Evolutionary conservation across 2,113 vertebrate genomes (phyloP).

Genomic region (Neolamprologus caudopunctatus): DNA sequence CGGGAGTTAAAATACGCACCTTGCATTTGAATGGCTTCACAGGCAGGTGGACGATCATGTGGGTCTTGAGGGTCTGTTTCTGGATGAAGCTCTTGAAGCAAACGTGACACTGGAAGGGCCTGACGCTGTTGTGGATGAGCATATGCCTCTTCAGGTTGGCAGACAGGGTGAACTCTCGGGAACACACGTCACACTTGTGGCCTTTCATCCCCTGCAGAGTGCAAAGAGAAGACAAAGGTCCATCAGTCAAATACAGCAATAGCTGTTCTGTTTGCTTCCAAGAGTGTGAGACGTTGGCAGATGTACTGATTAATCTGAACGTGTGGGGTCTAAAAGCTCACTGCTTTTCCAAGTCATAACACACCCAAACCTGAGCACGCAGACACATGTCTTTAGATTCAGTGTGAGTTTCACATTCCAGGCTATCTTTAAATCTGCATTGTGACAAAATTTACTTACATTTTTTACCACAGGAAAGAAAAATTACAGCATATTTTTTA

Average conservation of each 20-base stretch:
- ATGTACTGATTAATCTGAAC: not conserved
- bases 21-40: slow-evolving; percentile 99
- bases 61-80: slow-evolving; percentile 98
- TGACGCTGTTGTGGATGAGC: slow-evolving; percentile 95
- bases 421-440: not conserved
- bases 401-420: not conserved
- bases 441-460: fast-evolving
- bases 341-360: not conserved
- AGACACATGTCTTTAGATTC: not conserved
- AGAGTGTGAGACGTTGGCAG: not conserved
- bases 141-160: slow-evolving; percentile 98
- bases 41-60: slow-evolving; percentile 97
- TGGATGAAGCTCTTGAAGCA: slow-evolving; percentile 99
- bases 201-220: slow-evolving; percentile 86
- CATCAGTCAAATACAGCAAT: not conserved
- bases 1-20: slow-evolving; percentile 48
- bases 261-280: not conserved
- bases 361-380: not conserved
- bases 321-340: not conserved
- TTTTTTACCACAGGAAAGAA: not conserved
- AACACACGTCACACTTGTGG: slow-evolving; percentile 96
- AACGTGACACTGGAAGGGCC: slow-evolving; percentile 96
- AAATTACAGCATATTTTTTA: not conserved
- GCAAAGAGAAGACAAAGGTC: not conserved
- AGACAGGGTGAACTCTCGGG: slow-evolving; percentile 93